These are phyloP conservation scores for Callyntrura guangdongensis DNA, from an alignment of 2,888 invertebrate species.

Conservation along the genomic window DNA sequence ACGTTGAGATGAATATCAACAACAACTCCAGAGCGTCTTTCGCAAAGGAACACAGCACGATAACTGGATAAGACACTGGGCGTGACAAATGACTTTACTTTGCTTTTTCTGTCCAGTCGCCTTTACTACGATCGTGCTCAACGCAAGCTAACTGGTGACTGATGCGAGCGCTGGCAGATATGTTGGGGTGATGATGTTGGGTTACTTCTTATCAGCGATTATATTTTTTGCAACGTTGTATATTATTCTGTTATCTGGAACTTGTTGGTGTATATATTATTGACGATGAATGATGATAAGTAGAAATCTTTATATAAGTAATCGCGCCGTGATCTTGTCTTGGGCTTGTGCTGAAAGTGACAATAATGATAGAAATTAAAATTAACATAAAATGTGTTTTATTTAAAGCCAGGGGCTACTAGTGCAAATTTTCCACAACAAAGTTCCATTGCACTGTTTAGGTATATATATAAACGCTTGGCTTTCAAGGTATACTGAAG, in stretches of 20 bases:
- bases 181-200: background rate
- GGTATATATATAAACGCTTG: no score
- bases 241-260: conserved; percentile 11
- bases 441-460: background rate
- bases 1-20: background rate
- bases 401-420: background rate
- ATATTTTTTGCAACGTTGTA: background rate
- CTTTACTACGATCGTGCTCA: background rate
- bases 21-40: background rate
- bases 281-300: background rate
- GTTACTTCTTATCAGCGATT: background rate
- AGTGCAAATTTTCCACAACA: background rate
- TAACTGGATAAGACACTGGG: background rate
- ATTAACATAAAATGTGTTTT: conserved; percentile 8
- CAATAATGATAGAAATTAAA: background rate
- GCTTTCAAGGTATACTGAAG: background rate
- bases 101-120: background rate
- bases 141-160: background rate
- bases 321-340: background rate
- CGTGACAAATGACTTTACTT: background rate
- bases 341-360: conserved; percentile 34
- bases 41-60: background rate
- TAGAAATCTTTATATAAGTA: background rate
- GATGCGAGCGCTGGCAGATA: background rate
- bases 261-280: background rate